Conservation (phyloP, 2,888 invertebrate species). For the Agriopis aurantiaria region DNA sequence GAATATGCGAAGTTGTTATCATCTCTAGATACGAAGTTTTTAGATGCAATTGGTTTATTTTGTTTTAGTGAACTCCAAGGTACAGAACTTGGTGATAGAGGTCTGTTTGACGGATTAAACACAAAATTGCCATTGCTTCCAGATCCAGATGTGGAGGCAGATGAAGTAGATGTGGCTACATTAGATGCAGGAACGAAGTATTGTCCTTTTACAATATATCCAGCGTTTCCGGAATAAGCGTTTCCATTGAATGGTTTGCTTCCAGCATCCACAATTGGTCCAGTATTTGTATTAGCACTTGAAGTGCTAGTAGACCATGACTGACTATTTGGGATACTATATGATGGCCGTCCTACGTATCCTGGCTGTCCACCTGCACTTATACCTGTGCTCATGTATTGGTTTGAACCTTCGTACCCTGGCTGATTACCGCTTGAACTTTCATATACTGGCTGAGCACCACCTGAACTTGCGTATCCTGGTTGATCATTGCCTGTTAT, state of each 20-base stretch:
- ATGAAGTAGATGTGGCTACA: not conserved
- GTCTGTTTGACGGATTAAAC: not conserved
- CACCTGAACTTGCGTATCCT: not conserved
- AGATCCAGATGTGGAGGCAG: not conserved
- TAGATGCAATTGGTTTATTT: not conserved
- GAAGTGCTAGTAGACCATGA: conserved; percentile 2
- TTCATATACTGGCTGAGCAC: not conserved
- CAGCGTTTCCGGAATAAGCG: not conserved
- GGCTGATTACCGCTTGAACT: not conserved
- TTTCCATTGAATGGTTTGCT: not conserved
- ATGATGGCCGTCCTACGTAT: not conserved
- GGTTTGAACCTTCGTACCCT: not conserved
- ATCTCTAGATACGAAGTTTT: not conserved
- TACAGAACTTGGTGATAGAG: not conserved
- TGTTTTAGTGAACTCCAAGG: not conserved
- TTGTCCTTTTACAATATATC: not conserved
- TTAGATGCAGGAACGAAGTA: not conserved
- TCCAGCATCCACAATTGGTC: not conserved
- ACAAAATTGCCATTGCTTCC: not conserved
- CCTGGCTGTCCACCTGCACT: not conserved
- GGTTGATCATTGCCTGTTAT: not conserved
- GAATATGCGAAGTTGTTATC: not conserved
- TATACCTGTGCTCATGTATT: not conserved
- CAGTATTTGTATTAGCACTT: not conserved
- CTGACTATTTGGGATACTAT: not conserved